Conservation (phyloP, 1,140 invertebrate genomes). For the Dendroctonus valens region DNA sequence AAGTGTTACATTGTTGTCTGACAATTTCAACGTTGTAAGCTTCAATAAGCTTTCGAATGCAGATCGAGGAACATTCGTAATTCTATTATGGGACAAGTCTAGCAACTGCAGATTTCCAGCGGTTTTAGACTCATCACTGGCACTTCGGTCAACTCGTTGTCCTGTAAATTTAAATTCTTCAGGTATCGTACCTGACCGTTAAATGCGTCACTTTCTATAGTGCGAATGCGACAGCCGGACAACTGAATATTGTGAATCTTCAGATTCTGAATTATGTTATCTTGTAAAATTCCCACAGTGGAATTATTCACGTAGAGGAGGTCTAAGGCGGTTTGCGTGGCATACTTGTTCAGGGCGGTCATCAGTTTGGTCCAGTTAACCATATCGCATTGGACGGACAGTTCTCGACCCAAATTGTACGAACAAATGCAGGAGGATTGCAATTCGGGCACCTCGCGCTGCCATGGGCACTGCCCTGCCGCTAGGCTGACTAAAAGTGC, state of each 20-base stretch:
- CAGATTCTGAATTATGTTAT: constrained; percentile 71
- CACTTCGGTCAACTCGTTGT: constrained; percentile 79
- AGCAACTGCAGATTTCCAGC: constrained; percentile 71
- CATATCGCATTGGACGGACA: constrained; percentile 87
- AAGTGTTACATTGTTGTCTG: constrained; percentile 82
- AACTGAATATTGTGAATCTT: constrained; percentile 81
- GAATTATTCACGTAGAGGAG: constrained; percentile 88
- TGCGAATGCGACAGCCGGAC: constrained; percentile 76
- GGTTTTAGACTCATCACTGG: constrained; percentile 68
- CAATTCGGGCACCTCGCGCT: constrained; percentile 65
- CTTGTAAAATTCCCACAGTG: constrained; percentile 65
- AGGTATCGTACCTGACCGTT: constrained; percentile 75
- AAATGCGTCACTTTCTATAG: constrained; percentile 72
- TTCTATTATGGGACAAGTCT: constrained; percentile 84
- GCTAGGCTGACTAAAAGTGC: constrained; percentile 38
- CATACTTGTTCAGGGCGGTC: constrained; percentile 68
- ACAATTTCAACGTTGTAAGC: constrained; percentile 78
- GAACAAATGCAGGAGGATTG: constrained; percentile 87
- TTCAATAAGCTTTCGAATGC: constrained; percentile 70
- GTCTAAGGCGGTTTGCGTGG: constrained; percentile 67
- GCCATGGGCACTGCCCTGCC: constrained; percentile 81
- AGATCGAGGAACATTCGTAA: constrained; percentile 65
- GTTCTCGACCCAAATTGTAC: constrained; percentile 74
- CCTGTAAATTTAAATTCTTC: constrained; percentile 81
- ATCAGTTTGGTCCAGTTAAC: constrained; percentile 76